Evolutionary conservation across 2,888 invertebrate species (phyloP).

Genomic region (Branchipolynoe longqiensis): DNA sequence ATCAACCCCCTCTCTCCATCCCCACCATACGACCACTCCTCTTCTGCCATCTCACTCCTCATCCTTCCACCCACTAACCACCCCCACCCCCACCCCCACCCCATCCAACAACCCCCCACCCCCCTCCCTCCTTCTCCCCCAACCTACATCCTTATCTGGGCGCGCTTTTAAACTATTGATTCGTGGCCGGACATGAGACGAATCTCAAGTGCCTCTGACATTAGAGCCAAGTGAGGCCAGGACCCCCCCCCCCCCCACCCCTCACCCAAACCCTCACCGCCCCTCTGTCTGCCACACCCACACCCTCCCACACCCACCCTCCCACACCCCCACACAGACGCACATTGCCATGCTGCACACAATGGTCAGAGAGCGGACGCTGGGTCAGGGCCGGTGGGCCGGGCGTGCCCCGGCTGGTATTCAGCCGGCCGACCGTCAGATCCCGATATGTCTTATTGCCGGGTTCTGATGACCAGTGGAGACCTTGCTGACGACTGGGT

Average conservation of each 20-base stretch:
- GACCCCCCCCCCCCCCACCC: conserved; percentile 9
- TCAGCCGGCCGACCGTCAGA: conserved; percentile 24
- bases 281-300: not conserved
- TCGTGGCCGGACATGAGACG: conserved; percentile 39
- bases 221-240: conserved; percentile 30
- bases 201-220: conserved; percentile 29
- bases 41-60: not conserved
- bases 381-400: not conserved
- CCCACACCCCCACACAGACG: not conserved
- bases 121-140: conserved; percentile 4
- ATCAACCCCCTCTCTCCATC: not conserved
- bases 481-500: conserved; percentile 28
- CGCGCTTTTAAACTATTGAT: conserved; percentile 53
- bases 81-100: not conserved
- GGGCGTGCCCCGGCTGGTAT: no score
- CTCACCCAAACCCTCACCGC: not conserved
- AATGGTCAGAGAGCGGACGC: conserved; percentile 20
- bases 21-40: not conserved
- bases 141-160: conserved; percentile 34
- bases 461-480: conserved; percentile 30
- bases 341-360: conserved; percentile 17
- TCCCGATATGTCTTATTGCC: conserved; percentile 46
- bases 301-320: not conserved
- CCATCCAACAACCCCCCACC: not conserved
- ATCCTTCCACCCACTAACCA: not conserved